Percentiles rank a stretch among this genome's conserved stretches.
Conservation (phyloP, 2,113 vertebrate species). For the Engystomops pustulosus region DNA sequence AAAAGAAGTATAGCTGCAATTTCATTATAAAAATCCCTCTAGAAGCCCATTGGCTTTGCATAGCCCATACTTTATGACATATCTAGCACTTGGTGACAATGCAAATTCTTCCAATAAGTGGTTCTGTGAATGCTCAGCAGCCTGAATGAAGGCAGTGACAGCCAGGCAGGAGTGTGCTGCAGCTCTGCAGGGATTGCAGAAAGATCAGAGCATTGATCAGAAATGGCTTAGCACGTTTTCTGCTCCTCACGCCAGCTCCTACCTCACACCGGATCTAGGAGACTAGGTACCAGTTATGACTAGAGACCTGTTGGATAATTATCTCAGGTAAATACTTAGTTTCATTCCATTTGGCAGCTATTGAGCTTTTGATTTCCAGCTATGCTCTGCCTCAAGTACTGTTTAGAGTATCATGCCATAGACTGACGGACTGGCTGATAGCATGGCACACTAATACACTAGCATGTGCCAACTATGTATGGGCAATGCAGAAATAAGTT, state of each 20-base stretch:
- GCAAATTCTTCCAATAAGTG: slow-evolving; percentile 4
- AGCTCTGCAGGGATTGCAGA: slow-evolving; percentile 50
- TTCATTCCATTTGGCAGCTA: slow-evolving; percentile 4
- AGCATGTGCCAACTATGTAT: neutral
- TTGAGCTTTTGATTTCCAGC: neutral
- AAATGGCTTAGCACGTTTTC: neutral
- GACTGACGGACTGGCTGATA: neutral
- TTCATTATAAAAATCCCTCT: neutral
- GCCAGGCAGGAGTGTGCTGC: slow-evolving; percentile 33
- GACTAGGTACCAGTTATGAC: slow-evolving; percentile 27
- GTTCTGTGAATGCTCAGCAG: neutral
- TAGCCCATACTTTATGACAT: neutral
- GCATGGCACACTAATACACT: neutral
- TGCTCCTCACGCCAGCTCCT: neutral
- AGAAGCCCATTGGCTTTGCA: neutral
- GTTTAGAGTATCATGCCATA: neutral
- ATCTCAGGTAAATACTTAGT: slow-evolving; percentile 44
- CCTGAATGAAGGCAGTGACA: slow-evolving; percentile 43
- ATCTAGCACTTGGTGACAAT: neutral
- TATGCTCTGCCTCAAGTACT: neutral
- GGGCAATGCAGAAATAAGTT: too few relatives aligned
- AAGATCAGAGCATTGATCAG: slow-evolving; percentile 35
- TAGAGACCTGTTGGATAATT: slow-evolving; percentile 34
- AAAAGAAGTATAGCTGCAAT: neutral
- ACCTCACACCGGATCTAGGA: slow-evolving; percentile 4